Percentiles rank a stretch among this genome's conserved stretches.
These are phyloP conservation scores for Galeopterus variegatus DNA, from an alignment of 2,113 vertebrate species.

Conservation along the genomic window DNA sequence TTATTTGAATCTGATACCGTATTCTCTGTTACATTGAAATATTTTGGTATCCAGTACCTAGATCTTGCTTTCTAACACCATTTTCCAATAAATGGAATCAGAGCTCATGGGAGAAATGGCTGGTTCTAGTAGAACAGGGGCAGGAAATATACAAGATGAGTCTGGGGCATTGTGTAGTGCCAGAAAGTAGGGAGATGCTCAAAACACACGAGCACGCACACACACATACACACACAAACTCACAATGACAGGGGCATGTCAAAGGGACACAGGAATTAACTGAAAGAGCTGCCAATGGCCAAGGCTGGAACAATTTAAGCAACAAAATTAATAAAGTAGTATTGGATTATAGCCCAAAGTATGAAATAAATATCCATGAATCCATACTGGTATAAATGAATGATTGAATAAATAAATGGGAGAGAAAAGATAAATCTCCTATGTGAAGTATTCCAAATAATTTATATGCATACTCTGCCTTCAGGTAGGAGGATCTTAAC, in stretches of 20 bases:
- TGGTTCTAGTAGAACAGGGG: no score
- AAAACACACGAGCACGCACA: not conserved
- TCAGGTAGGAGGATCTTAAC: not conserved
- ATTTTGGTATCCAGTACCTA: not conserved
- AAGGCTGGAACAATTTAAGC: not conserved
- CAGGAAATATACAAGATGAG: no score
- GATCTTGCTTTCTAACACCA: not conserved
- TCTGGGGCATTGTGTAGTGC: not conserved
- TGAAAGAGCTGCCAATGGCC: not conserved
- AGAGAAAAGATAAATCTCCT: not conserved
- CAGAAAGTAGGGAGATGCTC: not conserved
- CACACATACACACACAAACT: no score
- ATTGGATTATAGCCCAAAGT: not conserved
- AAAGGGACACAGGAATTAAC: not conserved
- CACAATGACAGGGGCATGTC: not conserved
- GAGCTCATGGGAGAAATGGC: no score
- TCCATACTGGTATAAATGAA: not conserved
- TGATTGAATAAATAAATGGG: not conserved
- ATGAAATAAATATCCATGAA: not conserved
- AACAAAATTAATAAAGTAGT: not conserved
- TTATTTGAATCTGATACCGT: not conserved
- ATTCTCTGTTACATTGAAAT: not conserved
- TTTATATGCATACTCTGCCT: not conserved
- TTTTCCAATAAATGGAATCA: no score
- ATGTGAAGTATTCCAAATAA: not conserved